Evolutionary conservation across 2,888 invertebrate genomes (phyloP).

Genomic region (Eupithecia insigniata): DNA sequence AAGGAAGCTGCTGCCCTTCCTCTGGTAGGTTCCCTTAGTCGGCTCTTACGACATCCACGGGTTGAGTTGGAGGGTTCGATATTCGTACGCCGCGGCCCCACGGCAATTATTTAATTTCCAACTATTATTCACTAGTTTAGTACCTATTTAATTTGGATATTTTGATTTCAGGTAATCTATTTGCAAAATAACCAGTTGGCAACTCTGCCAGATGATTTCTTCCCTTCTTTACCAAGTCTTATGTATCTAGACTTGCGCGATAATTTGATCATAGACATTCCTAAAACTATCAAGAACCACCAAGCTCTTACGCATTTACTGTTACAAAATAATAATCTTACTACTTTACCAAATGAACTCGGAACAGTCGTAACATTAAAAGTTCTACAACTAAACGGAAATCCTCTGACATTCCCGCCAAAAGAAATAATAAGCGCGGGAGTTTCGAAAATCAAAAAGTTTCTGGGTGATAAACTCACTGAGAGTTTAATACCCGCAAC

Average conservation of each 20-base stretch:
- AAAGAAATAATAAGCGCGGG: conserved; percentile 82
- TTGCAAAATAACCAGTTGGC: conserved; percentile 82
- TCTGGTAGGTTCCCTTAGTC: too few species aligned
- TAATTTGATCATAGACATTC: conserved; percentile 83
- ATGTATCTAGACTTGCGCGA: conserved; percentile 87
- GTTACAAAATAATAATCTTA: conserved; percentile 85
- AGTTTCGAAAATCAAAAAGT: conserved; percentile 63
- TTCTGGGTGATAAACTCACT: conserved; percentile 67
- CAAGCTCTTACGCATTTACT: conserved; percentile 85
- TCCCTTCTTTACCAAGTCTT: conserved; percentile 80
- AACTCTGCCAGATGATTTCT: conserved; percentile 84
- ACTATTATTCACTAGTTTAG: background rate
- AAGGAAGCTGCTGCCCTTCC: too few species aligned
- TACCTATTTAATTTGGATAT: background rate
- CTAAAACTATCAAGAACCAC: conserved; percentile 84
- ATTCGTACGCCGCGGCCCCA: too few species aligned
- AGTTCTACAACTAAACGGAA: conserved; percentile 85
- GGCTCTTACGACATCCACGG: too few species aligned
- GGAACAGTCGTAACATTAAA: conserved; percentile 85
- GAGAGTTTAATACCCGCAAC: conserved; percentile 67
- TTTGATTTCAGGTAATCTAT: conserved; percentile 69
- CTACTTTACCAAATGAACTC: conserved; percentile 85
- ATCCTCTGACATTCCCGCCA: conserved; percentile 85
- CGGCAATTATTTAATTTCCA: background rate
- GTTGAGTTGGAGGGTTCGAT: too few species aligned